A percentile compares a stretch with the other conserved stretches of the same genome.
These are phyloP conservation scores for Andrena haemorrhoa DNA, from an alignment of 2,888 invertebrate species.

Conservation along the genomic window DNA sequence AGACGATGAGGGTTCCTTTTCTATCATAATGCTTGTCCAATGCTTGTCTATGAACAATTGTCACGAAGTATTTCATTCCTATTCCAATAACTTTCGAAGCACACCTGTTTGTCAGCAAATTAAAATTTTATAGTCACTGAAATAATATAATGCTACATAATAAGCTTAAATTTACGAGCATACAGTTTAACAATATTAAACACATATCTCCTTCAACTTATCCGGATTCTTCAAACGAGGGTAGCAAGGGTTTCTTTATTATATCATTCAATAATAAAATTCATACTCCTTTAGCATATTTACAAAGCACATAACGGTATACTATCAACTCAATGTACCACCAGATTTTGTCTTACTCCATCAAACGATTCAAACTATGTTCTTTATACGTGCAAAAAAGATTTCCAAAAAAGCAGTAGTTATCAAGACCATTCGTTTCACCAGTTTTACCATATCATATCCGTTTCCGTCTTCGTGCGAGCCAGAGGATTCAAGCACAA, in stretches of 20 bases:
- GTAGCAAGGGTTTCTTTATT: conserved; percentile 60
- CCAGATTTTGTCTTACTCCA: not conserved
- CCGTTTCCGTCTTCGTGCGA: conserved; percentile 75
- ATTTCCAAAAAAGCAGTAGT: not conserved
- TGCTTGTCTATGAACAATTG: too few relatives aligned
- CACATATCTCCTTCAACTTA: not conserved
- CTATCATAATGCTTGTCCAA: too few relatives aligned
- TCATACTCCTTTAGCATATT: conserved; percentile 41
- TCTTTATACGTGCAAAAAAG: not conserved
- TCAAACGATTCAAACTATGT: not conserved
- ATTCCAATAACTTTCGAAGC: not conserved
- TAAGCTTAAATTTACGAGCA: not conserved
- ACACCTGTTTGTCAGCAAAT: not conserved
- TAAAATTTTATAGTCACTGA: conserved; percentile 9
- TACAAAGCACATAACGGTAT: conserved; percentile 41
- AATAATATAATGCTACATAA: conserved; percentile 13
- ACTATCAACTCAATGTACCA: not conserved
- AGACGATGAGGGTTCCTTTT: too few relatives aligned
- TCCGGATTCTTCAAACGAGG: conserved; percentile 45
- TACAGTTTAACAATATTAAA: not conserved
- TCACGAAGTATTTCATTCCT: not conserved
- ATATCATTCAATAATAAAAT: conserved; percentile 27
- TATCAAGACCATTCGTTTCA: not conserved
- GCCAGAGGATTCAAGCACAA: conserved; percentile 83
- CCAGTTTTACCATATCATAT: conserved; percentile 81